These are phyloP conservation scores for Glossophaga mutica DNA, from an alignment of 2,797 vertebrate genomes.

Conservation along the genomic window DNA sequence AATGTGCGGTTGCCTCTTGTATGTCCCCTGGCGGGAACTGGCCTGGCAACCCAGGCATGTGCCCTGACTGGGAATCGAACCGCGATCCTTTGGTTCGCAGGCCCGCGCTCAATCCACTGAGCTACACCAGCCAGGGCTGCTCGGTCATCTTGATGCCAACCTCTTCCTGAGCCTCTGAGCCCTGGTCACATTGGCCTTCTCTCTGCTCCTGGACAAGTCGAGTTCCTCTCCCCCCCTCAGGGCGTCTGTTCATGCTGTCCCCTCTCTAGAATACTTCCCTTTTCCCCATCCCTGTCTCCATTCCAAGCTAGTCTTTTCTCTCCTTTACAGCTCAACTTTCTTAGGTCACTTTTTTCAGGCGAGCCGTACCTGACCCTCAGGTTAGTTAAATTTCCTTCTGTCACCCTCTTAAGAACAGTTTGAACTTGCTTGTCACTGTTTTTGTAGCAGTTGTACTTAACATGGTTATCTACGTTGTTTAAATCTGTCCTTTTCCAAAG, in stretches of 20 bases:
- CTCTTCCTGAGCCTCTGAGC: not conserved
- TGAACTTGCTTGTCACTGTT: not conserved
- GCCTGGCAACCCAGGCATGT: no score
- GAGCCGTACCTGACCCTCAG: not conserved
- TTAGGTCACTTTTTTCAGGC: not conserved
- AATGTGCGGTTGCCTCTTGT: no score
- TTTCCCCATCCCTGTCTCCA: accelerated
- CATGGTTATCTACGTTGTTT: not conserved
- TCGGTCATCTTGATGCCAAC: not conserved
- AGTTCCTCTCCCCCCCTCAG: not conserved
- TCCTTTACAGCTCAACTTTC: not conserved
- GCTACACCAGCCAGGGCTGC: no score
- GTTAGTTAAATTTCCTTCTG: not conserved
- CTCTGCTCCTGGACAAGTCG: not conserved
- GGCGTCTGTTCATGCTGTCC: not conserved
- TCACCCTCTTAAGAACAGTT: not conserved
- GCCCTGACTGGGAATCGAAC: no score
- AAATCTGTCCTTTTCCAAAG: not conserved
- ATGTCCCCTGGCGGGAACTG: no score
- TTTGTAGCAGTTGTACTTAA: not conserved
- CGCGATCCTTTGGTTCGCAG: no score
- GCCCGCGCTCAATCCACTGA: no score
- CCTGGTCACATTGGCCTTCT: not conserved
- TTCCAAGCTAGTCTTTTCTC: not conserved
- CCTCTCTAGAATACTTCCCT: not conserved